Conservation (phyloP, 1,140 invertebrate species). For the Apis dorsata region DNA sequence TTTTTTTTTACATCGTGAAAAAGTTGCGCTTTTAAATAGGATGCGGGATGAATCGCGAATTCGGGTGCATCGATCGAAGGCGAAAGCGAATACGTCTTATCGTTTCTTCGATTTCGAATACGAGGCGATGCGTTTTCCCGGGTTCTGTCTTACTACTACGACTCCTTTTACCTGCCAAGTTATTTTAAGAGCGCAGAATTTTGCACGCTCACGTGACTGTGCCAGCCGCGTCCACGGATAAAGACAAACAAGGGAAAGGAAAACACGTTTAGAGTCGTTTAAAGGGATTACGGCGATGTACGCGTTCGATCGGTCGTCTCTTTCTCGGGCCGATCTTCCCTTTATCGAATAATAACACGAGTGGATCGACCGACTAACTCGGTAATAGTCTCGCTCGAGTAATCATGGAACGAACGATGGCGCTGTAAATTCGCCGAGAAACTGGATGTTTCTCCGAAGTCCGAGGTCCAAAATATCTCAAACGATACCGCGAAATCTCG, state of each 20-base stretch:
- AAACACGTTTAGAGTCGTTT: background rate
- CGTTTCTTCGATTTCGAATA: conserved; percentile 28
- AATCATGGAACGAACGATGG: conserved; percentile 50
- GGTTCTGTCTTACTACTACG: background rate
- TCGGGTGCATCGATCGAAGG: background rate
- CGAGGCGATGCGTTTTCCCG: conserved; percentile 19
- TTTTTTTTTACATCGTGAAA: no score
- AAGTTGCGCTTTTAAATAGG: no score
- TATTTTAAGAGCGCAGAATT: conserved; percentile 34
- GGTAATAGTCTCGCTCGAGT: conserved; percentile 25
- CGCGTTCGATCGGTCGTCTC: no score
- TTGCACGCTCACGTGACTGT: background rate
- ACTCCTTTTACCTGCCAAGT: conserved; percentile 13
- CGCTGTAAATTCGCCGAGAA: conserved; percentile 52
- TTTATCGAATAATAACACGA: background rate
- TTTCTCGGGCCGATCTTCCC: no score
- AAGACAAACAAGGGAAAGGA: background rate
- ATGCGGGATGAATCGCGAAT: no score
- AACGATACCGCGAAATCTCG: conserved; percentile 36
- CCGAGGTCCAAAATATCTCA: conserved; percentile 56
- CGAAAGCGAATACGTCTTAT: no score
- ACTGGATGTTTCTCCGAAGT: conserved; percentile 58
- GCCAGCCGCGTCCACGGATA: background rate
- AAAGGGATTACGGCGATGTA: background rate
- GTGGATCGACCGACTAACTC: conserved; percentile 16